Conservation (phyloP, 2,888 invertebrate species). For the Morpho deidamia region DNA sequence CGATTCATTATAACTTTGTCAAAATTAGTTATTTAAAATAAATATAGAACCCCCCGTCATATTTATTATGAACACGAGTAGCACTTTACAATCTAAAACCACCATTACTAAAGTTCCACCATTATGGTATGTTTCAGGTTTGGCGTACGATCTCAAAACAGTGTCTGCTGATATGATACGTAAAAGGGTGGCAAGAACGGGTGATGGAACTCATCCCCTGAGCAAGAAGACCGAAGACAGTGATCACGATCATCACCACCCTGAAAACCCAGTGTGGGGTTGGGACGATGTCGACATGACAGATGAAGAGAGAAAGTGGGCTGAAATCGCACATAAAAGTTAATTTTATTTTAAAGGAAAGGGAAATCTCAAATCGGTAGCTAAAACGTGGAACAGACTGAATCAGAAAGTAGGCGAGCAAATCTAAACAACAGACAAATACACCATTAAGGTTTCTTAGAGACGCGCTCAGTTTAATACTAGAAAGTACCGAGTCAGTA, state of each 20-base stretch:
- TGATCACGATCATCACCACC: slow-evolving; percentile 51
- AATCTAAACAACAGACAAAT: too few relatives aligned
- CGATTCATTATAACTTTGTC: background rate
- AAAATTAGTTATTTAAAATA: background rate
- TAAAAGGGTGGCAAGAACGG: slow-evolving; percentile 84
- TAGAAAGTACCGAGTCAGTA: too few relatives aligned
- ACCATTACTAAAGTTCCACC: background rate
- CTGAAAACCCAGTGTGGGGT: slow-evolving; percentile 84
- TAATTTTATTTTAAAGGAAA: too few relatives aligned
- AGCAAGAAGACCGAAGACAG: slow-evolving; percentile 31
- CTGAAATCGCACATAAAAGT: slow-evolving; percentile 56
- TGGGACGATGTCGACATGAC: slow-evolving; percentile 90
- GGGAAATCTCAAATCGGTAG: background rate
- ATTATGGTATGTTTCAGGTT: slow-evolving; percentile 71
- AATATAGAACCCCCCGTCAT: background rate
- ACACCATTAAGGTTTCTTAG: too few relatives aligned
- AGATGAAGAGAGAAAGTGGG: slow-evolving; percentile 80
- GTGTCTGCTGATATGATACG: slow-evolving; percentile 84
- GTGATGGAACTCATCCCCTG: slow-evolving; percentile 81
- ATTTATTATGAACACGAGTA: background rate
- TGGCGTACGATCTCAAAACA: slow-evolving; percentile 91
- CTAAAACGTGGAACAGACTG: too few relatives aligned
- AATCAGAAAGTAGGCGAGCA: too few relatives aligned
- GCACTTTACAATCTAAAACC: background rate
- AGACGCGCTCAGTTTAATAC: too few relatives aligned